phyloP scores from a whole-genome alignment of 2,888 invertebrate species.

The Xestoiulus laeticollis region DNA sequence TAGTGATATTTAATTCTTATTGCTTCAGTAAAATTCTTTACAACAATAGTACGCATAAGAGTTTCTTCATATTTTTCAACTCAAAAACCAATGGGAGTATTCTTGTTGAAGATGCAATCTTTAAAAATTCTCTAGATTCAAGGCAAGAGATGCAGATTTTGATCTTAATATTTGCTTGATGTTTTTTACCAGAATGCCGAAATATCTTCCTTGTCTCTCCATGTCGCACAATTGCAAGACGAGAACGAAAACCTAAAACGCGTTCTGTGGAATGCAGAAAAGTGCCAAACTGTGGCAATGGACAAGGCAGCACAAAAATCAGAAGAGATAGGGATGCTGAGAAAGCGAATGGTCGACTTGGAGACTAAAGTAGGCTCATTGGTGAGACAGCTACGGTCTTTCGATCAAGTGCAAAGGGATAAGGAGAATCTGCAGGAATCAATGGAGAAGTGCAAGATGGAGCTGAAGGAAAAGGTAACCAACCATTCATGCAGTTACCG shows the following conservation, averaged over 20 bases:
- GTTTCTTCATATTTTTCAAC: too few relatives aligned
- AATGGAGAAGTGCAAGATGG: slow-evolving; percentile 45
- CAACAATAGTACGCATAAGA: too few relatives aligned
- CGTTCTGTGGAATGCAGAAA: slow-evolving; percentile 14
- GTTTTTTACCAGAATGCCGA: slow-evolving; percentile 14
- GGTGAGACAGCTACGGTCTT: slow-evolving; percentile 40
- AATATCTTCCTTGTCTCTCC: slow-evolving; percentile 39
- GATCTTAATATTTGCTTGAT: too few relatives aligned
- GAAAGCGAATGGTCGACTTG: slow-evolving; percentile 47
- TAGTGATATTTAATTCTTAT: too few relatives aligned
- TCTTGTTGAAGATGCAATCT: too few relatives aligned
- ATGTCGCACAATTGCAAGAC: slow-evolving; percentile 46
- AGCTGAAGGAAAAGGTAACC: slow-evolving; percentile 54
- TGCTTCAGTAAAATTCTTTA: too few relatives aligned
- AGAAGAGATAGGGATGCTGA: slow-evolving; percentile 36
- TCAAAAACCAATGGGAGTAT: too few relatives aligned
- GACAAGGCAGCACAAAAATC: slow-evolving; percentile 2
- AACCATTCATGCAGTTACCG: too few relatives aligned
- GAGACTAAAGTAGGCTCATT: slow-evolving; percentile 49
- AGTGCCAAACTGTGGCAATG: background rate
- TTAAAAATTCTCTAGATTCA: too few relatives aligned
- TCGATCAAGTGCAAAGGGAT: slow-evolving; percentile 51
- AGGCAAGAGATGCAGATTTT: too few relatives aligned
- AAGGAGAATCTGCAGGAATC: slow-evolving; percentile 45
- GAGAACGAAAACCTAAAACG: slow-evolving; percentile 38